Conservation (phyloP, 2,113 vertebrate genomes). For the Gavialis gangeticus region DNA sequence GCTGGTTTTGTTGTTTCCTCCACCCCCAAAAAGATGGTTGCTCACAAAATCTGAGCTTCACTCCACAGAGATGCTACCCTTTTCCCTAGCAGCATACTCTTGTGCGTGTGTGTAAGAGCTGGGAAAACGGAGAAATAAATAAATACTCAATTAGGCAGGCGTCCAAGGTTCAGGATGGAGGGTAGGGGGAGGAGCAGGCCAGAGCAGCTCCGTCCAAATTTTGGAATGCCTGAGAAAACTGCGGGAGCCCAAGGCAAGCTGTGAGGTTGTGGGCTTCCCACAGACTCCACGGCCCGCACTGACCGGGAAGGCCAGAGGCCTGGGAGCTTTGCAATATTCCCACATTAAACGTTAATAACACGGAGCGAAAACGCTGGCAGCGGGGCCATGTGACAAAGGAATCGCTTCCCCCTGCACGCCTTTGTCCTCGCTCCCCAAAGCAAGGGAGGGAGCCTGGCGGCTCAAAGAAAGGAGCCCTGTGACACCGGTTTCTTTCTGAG, state of each 20-base stretch:
- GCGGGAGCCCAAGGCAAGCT: constrained; percentile 27
- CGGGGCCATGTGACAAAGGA: neutral
- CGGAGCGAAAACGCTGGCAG: neutral
- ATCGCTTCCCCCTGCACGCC: neutral
- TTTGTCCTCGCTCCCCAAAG: neutral
- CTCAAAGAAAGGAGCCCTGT: neutral
- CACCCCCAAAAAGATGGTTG: neutral
- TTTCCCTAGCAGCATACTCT: neutral
- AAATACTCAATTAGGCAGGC: constrained; percentile 81
- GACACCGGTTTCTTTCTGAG: neutral
- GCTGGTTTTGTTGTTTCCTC: constrained; percentile 77
- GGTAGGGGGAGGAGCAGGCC: constrained; percentile 9
- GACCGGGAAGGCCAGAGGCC: constrained; percentile 42
- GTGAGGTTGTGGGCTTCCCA: constrained; percentile 73
- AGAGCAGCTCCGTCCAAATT: constrained; percentile 50
- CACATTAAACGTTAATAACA: constrained; percentile 3
- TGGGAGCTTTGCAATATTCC: constrained; percentile 39
- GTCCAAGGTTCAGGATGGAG: constrained; percentile 60
- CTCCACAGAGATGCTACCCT: neutral
- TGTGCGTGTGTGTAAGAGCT: constrained; percentile 50
- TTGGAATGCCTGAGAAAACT: constrained; percentile 79
- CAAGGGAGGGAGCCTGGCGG: neutral
- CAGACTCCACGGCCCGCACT: constrained; percentile 41
- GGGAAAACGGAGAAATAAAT: constrained; percentile 81
- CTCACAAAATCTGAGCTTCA: constrained; percentile 41